Evolutionary conservation across 2,797 vertebrate genomes (phyloP), one percentile per base, ranked within the genome.

Genomic region (Limosa lapponica): DNA sequence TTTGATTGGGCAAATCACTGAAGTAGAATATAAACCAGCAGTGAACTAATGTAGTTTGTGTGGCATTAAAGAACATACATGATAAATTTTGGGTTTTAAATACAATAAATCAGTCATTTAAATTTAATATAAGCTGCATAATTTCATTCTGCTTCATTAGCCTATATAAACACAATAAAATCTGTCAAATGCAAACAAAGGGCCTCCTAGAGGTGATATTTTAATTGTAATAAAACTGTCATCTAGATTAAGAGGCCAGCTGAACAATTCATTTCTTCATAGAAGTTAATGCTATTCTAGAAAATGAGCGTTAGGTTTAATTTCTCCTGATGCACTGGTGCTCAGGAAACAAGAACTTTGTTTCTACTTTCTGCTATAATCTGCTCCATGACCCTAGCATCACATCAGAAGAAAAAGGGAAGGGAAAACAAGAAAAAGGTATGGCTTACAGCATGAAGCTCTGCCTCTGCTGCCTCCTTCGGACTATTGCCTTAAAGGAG

Each of bases 171-270:
- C 78, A 94, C 92, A 96, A 96, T 97, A 97, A 97, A 97, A 97
- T 91, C 90, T 97, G 97, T 97, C 96, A 97, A 91, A 75, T 79
- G 78, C 89, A 97, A 97, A 69, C 90, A 97, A 98, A 97, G 65
- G 84, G 70, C 81, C 72, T 97, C 96, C 94, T 97, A 95, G 89
- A 94, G 91, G 96, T 97, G 95, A 92, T 97, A 97, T 96, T 97
- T 97, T 97, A 97, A 97, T 98, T 98, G 96, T 96, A 96, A 97
- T 98, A 98, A 98, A 98, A 97, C 94, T 97, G 97, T 97, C 96
- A 96, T 94, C 84, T 96, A 95, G 96, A 98, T 97, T 97, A 98
- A 97, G 93, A 94, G 85, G 74, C 95, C 96, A 98, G 93, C 72
- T 77, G 74, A 97, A 91, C 88, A 88, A 82, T 97, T 95, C 75